These are phyloP conservation scores for Leucoma salicis DNA, from an alignment of 2,888 invertebrate species.

Conservation along the genomic window DNA sequence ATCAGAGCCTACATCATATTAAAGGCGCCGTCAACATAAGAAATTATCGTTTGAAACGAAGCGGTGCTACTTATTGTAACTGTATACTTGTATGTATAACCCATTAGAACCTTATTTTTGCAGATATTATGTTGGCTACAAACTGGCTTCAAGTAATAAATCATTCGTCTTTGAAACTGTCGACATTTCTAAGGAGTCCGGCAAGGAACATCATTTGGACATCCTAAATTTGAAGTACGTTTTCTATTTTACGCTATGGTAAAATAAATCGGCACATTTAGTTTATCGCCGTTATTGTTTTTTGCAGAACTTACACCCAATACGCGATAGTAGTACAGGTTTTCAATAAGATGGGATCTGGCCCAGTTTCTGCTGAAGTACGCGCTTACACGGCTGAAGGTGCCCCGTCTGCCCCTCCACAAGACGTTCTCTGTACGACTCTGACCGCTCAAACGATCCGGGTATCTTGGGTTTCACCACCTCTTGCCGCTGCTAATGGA, in stretches of 20 bases:
- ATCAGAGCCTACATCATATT: too few species aligned
- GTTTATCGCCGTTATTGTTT: neutral
- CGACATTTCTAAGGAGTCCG: conserved; percentile 94
- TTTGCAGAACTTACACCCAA: conserved; percentile 92
- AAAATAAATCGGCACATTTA: neutral
- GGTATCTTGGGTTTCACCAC: conserved; percentile 97
- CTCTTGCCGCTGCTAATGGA: conserved; percentile 95
- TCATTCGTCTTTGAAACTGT: conserved; percentile 95
- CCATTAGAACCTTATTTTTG: conserved; percentile 38
- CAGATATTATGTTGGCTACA: conserved; percentile 95
- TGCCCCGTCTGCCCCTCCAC: conserved; percentile 94
- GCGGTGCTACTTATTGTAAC: too few species aligned
- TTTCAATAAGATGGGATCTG: conserved; percentile 96
- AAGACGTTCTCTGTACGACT: conserved; percentile 95
- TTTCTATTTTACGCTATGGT: neutral
- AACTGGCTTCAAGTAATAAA: conserved; percentile 91
- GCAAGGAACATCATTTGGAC: conserved; percentile 93
- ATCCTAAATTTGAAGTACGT: conserved; percentile 88
- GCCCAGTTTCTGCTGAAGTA: conserved; percentile 94
- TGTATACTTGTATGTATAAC: too few species aligned
- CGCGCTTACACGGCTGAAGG: conserved; percentile 97
- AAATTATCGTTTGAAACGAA: too few species aligned
- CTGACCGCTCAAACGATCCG: conserved; percentile 96
- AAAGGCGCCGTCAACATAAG: too few species aligned
- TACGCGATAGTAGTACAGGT: conserved; percentile 98